Conservation (phyloP, 2,888 invertebrate genomes). For the Nomada ferruginata region DNA sequence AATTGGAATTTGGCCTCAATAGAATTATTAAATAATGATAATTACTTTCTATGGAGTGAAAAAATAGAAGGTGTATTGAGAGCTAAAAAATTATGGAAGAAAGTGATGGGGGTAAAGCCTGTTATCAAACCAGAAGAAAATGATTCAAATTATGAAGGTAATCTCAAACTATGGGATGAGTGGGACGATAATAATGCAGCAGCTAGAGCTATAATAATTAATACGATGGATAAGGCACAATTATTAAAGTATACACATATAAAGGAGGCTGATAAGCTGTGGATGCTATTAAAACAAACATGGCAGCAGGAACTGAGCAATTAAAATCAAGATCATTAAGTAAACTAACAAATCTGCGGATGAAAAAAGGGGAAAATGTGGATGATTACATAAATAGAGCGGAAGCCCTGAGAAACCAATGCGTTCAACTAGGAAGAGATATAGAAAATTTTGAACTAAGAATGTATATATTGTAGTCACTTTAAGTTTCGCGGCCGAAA, state of each 20-base stretch:
- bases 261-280: slow-evolving; percentile 24
- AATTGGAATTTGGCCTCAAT: slow-evolving; percentile 20
- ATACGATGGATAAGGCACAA: slow-evolving; percentile 19
- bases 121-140: slow-evolving; percentile 3
- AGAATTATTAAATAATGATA: slow-evolving; percentile 23
- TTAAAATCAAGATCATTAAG: not conserved
- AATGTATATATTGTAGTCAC: not conserved
- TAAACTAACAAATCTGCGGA: slow-evolving; percentile 18
- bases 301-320: too few species aligned
- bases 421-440: not conserved
- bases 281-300: slow-evolving; percentile 5
- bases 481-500: too few species aligned
- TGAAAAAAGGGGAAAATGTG: not conserved
- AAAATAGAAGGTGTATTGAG: slow-evolving; percentile 36
- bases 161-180: slow-evolving; percentile 9
- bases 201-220: slow-evolving; percentile 18
- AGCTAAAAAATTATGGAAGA: slow-evolving; percentile 30
- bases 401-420: not conserved
- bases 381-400: slow-evolving; percentile 1
- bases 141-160: not conserved
- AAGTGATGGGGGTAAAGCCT: slow-evolving; percentile 20
- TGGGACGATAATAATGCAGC: slow-evolving; percentile 33
- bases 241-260: slow-evolving; percentile 22
- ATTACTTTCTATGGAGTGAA: slow-evolving; percentile 38
- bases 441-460: slow-evolving; percentile 5